Base-by-base conservation (phyloP, 2,888 invertebrate species). In the Ypsolopha scabrella region DNA sequence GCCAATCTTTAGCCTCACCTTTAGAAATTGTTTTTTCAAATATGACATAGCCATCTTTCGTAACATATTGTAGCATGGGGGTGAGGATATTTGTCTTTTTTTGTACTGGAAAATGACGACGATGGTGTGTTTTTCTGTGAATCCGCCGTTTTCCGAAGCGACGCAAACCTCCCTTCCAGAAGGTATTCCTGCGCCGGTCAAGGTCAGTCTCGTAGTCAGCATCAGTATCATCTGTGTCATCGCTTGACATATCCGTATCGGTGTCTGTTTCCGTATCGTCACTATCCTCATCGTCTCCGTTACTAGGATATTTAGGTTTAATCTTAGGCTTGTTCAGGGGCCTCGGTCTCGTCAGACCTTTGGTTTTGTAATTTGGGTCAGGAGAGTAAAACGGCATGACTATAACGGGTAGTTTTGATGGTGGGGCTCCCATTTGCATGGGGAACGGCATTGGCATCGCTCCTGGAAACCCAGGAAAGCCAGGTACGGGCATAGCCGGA, bases 361-460 rank as follows among this genome's bases (percentile, higher is more conserved):
- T 14, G 6, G 10, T 3, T n/a, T n/a, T 13, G 11, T 14, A 8
- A 9, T 13, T 44, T 6, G 38, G 33, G 34, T 81, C 82, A 13
- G 76, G 83, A 0, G 80, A 76, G 55, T 85, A 85, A 54, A 82
- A 80, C 0, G 85, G 85, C 85, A 85, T 85, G 0, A 85, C 85
- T 11, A 85, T 80, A 1, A 85, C 80, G 24, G 85, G 85, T 6
- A 85, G 59, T 53, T 85, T 85, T 10, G 75, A 65, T 11, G 52
- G 55, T 35, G 63, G 58, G 46, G 60, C 11, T 13, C 13, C 13
- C 43, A 43, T 52, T 3, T 57, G 57, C 53, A 56, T 57, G 6
- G 55, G 8, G 10, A 37, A 10, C 13, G 38, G 48, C 10, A 39
- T 10, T 13, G 48, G 38, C 33, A 11, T n/a, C 10, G 34, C 10